Conservation (phyloP, 2,113 vertebrate species). For the Paramormyrops kingsleyae region DNA sequence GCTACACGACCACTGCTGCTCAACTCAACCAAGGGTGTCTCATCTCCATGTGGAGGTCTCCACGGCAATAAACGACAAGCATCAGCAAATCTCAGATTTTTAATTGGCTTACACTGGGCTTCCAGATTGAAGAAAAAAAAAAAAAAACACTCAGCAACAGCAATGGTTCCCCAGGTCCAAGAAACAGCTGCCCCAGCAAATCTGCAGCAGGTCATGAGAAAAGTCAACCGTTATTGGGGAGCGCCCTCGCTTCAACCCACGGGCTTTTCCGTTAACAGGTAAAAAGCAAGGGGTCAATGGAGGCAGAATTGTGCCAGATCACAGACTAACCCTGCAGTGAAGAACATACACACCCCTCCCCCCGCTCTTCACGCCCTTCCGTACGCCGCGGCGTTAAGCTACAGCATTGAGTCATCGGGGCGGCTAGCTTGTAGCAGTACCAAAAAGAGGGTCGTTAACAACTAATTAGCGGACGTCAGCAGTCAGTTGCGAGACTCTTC, state of each 20-base stretch:
- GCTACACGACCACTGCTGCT: not conserved
- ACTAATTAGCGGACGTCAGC: not conserved
- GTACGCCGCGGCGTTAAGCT: not conserved
- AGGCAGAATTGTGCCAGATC: not conserved
- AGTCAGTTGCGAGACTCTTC: not conserved
- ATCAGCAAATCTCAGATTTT: not conserved
- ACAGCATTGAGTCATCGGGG: not conserved
- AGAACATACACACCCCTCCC: not conserved
- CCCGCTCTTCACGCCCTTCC: not conserved
- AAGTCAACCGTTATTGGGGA: not conserved
- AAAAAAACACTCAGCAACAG: not conserved
- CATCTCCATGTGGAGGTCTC: not conserved
- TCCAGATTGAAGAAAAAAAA: not conserved
- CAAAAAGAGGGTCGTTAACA: not conserved
- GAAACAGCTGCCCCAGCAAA: not conserved
- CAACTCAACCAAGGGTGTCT: not conserved
- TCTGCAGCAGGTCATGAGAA: not conserved
- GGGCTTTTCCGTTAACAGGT: not conserved
- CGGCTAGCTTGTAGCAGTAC: not conserved
- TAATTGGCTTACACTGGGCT: not conserved
- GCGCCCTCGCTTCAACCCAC: not conserved
- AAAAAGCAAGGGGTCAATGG: not conserved
- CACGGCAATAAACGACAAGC: not conserved
- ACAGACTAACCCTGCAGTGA: not conserved
- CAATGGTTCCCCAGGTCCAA: not conserved